Evolutionary conservation across 2,888 invertebrate species (phyloP).

Genomic region (Papilio elwesi): DNA sequence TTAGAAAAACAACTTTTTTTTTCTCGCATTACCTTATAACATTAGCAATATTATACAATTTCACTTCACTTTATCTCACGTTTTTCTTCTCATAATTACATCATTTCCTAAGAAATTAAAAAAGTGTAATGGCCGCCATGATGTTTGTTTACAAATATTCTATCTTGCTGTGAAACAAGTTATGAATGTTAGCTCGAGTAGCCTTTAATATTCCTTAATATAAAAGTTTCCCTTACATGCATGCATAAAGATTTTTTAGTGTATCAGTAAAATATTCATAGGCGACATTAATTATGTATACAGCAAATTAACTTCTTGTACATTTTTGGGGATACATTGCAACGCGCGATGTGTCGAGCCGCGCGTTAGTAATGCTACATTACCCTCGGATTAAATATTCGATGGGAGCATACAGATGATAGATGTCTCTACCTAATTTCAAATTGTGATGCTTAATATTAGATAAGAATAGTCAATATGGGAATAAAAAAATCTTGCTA

Average conservation of each 20-base stretch:
- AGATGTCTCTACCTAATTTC: constrained; percentile 27
- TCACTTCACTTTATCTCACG: too few species aligned
- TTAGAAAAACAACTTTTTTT: too few species aligned
- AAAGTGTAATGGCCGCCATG: too few species aligned
- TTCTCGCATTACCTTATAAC: too few species aligned
- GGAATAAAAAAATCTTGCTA: neutral
- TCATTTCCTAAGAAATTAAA: too few species aligned
- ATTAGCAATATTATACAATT: too few species aligned
- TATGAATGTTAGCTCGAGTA: too few species aligned
- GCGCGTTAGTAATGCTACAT: constrained; percentile 60
- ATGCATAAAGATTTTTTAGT: neutral
- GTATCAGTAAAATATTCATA: neutral
- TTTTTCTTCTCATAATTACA: too few species aligned
- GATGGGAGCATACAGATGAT: constrained; percentile 28
- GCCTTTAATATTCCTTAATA: too few species aligned
- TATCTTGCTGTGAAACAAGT: too few species aligned
- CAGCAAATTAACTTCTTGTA: constrained; percentile 23
- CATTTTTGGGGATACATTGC: neutral
- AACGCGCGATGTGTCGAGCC: neutral
- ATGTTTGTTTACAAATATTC: too few species aligned
- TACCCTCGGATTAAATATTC: constrained; percentile 55
- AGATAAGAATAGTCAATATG: neutral
- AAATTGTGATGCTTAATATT: constrained; percentile 23
- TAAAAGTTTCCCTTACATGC: too few species aligned
- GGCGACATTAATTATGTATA: constrained; percentile 3